Percentiles rank a stretch among this genome's conserved stretches.
These are phyloP conservation scores for cat (Felis catus) DNA, from an alignment of 2,113 vertebrate species.

Conservation along the genomic window DNA sequence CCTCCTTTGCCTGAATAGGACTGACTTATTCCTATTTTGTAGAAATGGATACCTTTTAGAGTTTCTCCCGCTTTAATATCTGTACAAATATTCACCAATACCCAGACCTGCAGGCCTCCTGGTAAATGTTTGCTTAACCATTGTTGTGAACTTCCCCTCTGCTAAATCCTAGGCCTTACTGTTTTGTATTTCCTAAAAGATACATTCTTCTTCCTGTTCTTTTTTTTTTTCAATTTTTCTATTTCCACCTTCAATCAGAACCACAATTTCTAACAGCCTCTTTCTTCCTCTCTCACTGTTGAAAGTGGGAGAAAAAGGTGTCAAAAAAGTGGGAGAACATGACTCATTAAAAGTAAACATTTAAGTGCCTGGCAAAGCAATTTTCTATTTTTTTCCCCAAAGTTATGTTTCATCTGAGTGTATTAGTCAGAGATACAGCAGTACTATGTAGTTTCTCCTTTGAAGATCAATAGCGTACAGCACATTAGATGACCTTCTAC, in stretches of 20 bases:
- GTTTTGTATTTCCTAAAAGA: neutral
- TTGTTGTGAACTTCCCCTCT: neutral
- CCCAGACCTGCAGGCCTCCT: neutral
- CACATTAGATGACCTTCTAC: neutral
- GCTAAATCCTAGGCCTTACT: neutral
- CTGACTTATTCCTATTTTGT: neutral
- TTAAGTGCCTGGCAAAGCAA: neutral
- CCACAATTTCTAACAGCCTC: neutral
- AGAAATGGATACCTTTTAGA: neutral
- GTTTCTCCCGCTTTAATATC: neutral
- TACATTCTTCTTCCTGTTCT: neutral
- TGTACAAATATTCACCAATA: neutral
- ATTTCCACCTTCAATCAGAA: neutral
- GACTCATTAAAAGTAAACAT: neutral
- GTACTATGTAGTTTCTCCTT: neutral
- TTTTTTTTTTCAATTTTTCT: neutral
- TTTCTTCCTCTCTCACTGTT: neutral
- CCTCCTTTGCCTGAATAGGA: neutral
- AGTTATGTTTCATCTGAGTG: neutral
- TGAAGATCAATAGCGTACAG: neutral
- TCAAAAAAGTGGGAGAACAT: neutral
- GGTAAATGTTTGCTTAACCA: neutral
- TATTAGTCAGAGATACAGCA: neutral
- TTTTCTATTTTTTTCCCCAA: neutral
- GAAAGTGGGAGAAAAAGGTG: neutral